Evolutionary conservation across 2,113 vertebrate genomes (phyloP).

Genomic region (Scortum barcoo): DNA sequence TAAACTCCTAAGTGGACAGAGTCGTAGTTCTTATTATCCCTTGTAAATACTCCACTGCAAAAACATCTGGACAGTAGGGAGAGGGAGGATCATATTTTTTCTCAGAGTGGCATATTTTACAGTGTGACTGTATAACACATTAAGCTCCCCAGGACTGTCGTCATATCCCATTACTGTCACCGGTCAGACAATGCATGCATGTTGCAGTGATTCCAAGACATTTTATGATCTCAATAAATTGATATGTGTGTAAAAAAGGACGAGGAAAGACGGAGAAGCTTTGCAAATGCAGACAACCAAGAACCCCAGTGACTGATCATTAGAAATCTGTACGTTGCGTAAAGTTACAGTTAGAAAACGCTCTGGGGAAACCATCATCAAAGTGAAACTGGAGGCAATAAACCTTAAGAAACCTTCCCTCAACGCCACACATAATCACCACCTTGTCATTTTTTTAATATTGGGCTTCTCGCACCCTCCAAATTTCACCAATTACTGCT

Average conservation of each 20-base stretch:
- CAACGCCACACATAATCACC: conserved; percentile 28
- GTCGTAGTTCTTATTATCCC: conserved; percentile 51
- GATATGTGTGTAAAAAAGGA: not conserved
- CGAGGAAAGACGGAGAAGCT: not conserved
- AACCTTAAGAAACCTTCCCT: conserved; percentile 7
- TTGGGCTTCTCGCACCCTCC: not conserved
- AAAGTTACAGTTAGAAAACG: not conserved
- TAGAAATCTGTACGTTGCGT: not conserved
- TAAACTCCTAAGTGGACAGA: conserved; percentile 52
- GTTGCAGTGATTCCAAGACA: conserved; percentile 10
- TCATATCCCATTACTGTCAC: conserved; percentile 41
- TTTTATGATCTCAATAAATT: conserved; percentile 46
- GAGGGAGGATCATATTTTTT: conserved; percentile 60
- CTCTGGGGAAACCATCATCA: conserved; percentile 15
- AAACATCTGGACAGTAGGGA: conserved; percentile 69
- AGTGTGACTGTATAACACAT: conserved; percentile 59
- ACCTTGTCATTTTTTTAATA: conserved; percentile 29
- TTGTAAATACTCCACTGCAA: conserved; percentile 56
- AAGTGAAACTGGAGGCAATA: conserved; percentile 13
- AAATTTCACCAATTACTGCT: conserved; percentile 1
- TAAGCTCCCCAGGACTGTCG: conserved; percentile 29
- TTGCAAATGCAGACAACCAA: not conserved
- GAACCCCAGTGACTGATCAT: not conserved
- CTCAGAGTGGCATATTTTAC: conserved; percentile 62
- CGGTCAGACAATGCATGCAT: not conserved